Evolutionary conservation across 2,113 vertebrate genomes (phyloP), one percentile per base, ranked within the genome.

Genomic region (Dasypus novemcinctus): DNA sequence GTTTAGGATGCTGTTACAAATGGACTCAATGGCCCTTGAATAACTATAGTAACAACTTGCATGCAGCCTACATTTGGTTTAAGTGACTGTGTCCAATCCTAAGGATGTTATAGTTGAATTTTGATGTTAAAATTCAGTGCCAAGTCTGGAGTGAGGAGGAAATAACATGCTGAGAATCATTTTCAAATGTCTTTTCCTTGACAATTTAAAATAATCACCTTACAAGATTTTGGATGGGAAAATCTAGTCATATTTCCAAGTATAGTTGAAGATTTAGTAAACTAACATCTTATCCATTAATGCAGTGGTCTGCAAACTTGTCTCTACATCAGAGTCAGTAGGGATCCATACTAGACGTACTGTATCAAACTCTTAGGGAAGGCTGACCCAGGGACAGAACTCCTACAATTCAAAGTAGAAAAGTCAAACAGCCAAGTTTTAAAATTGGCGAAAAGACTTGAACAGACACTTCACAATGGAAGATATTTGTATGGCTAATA

Each of bases 171-270:
- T 54, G 11, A 18, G 25, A 49, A 29, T 31, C 27, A 57, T 66
- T 69, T 88, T 75, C 83, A 33, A 68, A 87, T 27, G 82, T 86
- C 15, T 82, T 88, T 88, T 74, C 63, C 27, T 89, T 92, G 15
- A 91, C 29, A 59, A 79, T 49, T 76, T 87, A 85, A 85, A 87
- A 81, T 21, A 66, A 74, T n/a, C 81, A 61, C 17, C 9, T 87
- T 33, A 13, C 20, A 85, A 84, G 21, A 15, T 31, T 68, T 68
- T 61, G 33, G 49, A n/a, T 76, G 61, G 49, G 61, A 88, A 86
- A 92, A 83, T 78, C 15, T 68, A 61, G 43, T 71, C 69, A 87
- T 0, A 11, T 5, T 86, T 17, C 36, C 64, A 74, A 79, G 29
- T n/a, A 71, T 1, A 83, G 31, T 0, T 68, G 49, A 68, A 87